phyloP scores from a whole-genome alignment of 2,797 vertebrate species.

The Arvicola amphibius region DNA sequence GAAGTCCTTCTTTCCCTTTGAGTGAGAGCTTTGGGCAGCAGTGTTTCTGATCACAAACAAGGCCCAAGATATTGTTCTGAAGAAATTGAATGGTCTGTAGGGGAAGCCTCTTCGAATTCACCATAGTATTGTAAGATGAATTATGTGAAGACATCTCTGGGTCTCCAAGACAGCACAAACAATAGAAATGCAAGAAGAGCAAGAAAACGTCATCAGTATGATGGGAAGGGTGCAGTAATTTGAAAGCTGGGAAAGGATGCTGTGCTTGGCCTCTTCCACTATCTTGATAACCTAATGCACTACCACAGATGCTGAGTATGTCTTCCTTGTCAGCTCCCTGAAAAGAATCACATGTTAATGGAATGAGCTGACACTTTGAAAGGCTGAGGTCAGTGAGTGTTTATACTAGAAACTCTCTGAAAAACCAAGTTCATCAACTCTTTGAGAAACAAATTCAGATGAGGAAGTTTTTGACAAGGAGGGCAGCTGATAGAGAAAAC shows the following conservation, averaged over 20 bases:
- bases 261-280: background rate
- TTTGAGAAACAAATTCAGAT: background rate
- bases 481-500: background rate
- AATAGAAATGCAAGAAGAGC: background rate
- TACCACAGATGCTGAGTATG: background rate
- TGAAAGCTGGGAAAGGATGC: background rate
- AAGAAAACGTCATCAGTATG: background rate
- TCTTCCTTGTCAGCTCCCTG: background rate
- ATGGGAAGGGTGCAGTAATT: background rate
- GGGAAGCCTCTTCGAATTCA: background rate
- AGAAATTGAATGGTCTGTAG: background rate
- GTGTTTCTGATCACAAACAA: background rate
- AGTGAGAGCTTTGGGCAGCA: background rate
- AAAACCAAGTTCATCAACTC: background rate
- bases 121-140: background rate
- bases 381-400: background rate
- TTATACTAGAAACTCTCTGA: background rate
- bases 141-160: background rate
- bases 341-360: background rate
- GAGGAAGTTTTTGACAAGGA: background rate
- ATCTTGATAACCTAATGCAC: background rate
- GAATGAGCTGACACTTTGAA: background rate
- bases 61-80: background rate
- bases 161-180: background rate
- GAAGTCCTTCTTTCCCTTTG: background rate